Evolutionary conservation across 2,113 vertebrate genomes (phyloP), one percentile per base, ranked within the genome.

Genomic region (Peromyscus californicus): DNA sequence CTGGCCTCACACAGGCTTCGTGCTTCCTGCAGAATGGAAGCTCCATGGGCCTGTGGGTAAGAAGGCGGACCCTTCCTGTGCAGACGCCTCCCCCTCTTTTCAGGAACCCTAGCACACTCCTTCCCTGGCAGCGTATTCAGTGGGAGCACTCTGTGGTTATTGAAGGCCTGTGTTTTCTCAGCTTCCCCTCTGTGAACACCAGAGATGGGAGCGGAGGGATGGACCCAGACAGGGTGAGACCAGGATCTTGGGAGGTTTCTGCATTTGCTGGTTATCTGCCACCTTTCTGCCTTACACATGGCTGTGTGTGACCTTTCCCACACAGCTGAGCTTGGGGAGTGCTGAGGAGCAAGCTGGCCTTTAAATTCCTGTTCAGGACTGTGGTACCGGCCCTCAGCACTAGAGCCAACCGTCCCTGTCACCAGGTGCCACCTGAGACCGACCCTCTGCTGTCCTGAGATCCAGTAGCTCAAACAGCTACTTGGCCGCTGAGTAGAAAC

Each of bases 241-340:
- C 39, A 21, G 7, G 3, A 16, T 51, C 16, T 19, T 17, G 19
- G 74, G 48, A 11, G n/a, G 33, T 31, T 11, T 65, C 36, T 54
- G 59, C 19, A 69, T 8, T 45, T 29, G 0, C 36, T 16, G 36
- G 36, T 1, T 5, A 0, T 42, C 36, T 13, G 36, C 5, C 19
- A 13, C 72, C 4, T 7, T 15, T 42, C 29, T 57, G 16, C 36
- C 42, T 31, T 13, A 74, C 39, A 17, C 36, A 17, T 39, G 29
- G 13, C 70, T 57, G 5, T 29, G 16, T 12, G 2, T 16, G 36
- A 22, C 51, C 54, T 26, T 22, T 24, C 36, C 36, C 36, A 26
- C 51, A 39, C 59, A 59, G 65, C 61, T 21, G 39, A 59, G 48
- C 22, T 54, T 74, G 61, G 36, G 45, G 36, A 42, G 36, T 31